phyloP scores from a whole-genome alignment of 2,113 vertebrate species.

The Mustela nigripes region DNA sequence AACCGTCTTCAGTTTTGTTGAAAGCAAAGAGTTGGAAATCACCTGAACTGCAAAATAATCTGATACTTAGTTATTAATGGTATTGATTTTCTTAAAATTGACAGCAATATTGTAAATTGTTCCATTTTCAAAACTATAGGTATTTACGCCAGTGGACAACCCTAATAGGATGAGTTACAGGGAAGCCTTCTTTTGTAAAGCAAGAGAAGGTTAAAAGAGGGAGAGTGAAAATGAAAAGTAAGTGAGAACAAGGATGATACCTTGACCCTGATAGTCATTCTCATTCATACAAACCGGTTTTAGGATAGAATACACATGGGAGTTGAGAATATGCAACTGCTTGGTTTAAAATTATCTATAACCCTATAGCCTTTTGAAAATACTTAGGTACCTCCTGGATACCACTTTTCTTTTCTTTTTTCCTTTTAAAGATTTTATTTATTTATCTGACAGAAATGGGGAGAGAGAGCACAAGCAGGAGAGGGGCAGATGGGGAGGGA shows the following conservation, averaged over 20 bases:
- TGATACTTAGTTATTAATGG: neutral
- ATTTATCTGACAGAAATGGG: neutral
- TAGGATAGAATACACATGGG: neutral
- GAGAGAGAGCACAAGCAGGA: neutral
- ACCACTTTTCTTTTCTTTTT: neutral
- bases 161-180: neutral
- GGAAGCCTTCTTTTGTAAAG: neutral
- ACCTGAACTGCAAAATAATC: neutral
- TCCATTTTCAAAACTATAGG: neutral
- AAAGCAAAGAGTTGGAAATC: slow-evolving; percentile 5
- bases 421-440: neutral
- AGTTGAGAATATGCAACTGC: neutral
- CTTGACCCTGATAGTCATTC: neutral
- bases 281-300: neutral
- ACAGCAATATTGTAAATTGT: neutral
- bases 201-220: neutral
- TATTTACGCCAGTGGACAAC: neutral
- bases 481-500: neutral
- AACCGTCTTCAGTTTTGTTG: neutral
- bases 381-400: neutral
- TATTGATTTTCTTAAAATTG: slow-evolving; percentile 20
- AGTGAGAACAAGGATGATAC: neutral
- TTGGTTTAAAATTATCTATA: neutral
- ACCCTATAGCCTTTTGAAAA: neutral
- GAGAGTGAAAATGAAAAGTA: neutral